A percentile compares a stretch with the other conserved stretches of the same genome.
phyloP scores from a whole-genome alignment of 1,140 invertebrate genomes.

The Solen grandis region DNA sequence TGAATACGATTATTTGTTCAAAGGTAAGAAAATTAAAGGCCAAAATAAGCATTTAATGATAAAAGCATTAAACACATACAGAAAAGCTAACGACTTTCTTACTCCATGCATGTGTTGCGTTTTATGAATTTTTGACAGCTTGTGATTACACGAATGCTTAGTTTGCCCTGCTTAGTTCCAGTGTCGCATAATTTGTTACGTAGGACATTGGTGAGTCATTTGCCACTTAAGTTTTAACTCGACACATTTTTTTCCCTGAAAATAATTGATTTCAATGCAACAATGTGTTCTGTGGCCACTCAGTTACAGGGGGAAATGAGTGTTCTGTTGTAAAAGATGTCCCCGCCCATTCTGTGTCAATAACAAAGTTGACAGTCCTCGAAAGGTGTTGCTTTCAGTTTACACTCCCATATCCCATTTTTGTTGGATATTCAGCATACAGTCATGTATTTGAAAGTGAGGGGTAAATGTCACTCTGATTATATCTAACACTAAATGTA shows the following conservation, averaged over 20 bases:
- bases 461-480: too few relatives aligned
- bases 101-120: not conserved
- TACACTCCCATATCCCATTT: too few relatives aligned
- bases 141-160: not conserved
- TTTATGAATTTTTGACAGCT: constrained; percentile 12
- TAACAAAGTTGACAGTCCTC: too few relatives aligned
- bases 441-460: too few relatives aligned
- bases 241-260: not conserved
- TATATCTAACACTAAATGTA: too few relatives aligned
- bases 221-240: not conserved
- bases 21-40: constrained; percentile 94
- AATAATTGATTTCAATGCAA: not conserved
- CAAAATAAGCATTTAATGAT: not conserved
- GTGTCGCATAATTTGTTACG: constrained; percentile 2
- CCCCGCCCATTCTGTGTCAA: too few relatives aligned
- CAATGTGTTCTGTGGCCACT: not conserved
- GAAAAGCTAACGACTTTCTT: not conserved
- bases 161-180: not conserved
- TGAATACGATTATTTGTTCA: constrained; percentile 99
- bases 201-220: constrained; percentile 26
- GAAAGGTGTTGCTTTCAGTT: too few relatives aligned
- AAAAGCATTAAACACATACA: not conserved
- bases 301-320: not conserved
- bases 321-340: not conserved
- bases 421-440: too few relatives aligned